Conservation (phyloP, 2,797 vertebrate genomes). For the Tokudaia muenninki region DNA sequence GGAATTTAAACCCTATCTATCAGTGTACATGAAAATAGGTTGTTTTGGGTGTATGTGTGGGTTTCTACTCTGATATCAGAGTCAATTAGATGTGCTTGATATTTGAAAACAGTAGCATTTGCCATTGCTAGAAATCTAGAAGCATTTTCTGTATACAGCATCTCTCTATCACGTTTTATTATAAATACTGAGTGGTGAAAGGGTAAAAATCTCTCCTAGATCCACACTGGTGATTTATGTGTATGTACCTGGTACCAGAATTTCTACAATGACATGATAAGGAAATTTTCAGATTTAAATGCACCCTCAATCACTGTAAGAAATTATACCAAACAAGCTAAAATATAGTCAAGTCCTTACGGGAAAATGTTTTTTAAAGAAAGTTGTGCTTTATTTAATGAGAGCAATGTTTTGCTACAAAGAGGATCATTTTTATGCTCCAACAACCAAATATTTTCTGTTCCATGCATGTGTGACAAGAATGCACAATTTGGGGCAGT, state of each 20-base stretch:
- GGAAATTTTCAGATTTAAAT: slow-evolving; percentile 72
- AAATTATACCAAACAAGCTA: slow-evolving; percentile 82
- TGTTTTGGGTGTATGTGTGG: background rate
- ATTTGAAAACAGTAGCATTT: slow-evolving; percentile 48
- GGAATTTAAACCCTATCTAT: background rate
- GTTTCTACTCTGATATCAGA: slow-evolving; percentile 44
- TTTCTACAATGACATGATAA: slow-evolving; percentile 70
- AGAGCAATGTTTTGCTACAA: slow-evolving; percentile 83
- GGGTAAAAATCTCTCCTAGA: slow-evolving; percentile 61
- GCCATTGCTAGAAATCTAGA: background rate
- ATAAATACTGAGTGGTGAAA: slow-evolving; percentile 66
- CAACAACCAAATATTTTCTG: slow-evolving; percentile 82
- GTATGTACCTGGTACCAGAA: slow-evolving; percentile 23
- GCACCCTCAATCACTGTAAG: slow-evolving; percentile 70
- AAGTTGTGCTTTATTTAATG: slow-evolving; percentile 83
- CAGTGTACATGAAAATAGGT: slow-evolving; percentile 29
- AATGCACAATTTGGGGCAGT: slow-evolving; percentile 77
- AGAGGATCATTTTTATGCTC: slow-evolving; percentile 83
- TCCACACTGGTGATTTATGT: slow-evolving; percentile 35
- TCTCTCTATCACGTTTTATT: slow-evolving; percentile 38
- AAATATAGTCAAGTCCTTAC: slow-evolving; percentile 78
- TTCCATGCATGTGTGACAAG: slow-evolving; percentile 73
- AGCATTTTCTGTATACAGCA: background rate
- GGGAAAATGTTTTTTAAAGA: slow-evolving; percentile 73
- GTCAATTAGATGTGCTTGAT: slow-evolving; percentile 29